These are phyloP conservation scores for Alcedo atthis DNA, from an alignment of 2,797 vertebrate genomes.

Conservation along the genomic window DNA sequence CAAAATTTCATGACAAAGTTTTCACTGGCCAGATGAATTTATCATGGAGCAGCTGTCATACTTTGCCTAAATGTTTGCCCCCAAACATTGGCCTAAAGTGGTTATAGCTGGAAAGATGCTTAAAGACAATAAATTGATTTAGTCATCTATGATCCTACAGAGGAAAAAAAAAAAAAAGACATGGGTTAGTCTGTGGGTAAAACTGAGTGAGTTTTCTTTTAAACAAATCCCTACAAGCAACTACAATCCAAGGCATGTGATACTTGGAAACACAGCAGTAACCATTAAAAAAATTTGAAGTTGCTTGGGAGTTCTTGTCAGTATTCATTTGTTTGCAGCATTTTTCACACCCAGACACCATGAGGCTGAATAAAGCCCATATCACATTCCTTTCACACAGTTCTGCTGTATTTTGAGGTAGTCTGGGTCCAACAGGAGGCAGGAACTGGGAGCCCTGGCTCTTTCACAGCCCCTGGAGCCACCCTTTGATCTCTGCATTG, in stretches of 20 bases:
- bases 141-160: background rate
- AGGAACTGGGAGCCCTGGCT: background rate
- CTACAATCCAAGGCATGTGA: background rate
- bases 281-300: background rate
- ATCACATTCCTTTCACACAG: background rate
- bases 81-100: background rate
- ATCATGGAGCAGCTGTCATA: background rate
- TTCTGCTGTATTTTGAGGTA: too few relatives aligned
- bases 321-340: background rate
- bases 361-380: background rate
- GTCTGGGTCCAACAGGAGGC: background rate
- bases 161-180: too few relatives aligned
- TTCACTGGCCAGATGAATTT: background rate
- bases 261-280: background rate
- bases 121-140: background rate
- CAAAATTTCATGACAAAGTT: background rate
- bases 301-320: background rate
- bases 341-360: background rate
- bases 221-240: background rate
- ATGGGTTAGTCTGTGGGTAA: background rate
- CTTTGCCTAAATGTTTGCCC: background rate
- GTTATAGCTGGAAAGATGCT: background rate
- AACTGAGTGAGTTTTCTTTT: background rate
- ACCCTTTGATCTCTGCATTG: background rate
- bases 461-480: rapidly evolving